Evolutionary conservation across 2,113 vertebrate species (phyloP), one percentile per base, ranked within the genome.

Genomic region (Zosterops japonicus): DNA sequence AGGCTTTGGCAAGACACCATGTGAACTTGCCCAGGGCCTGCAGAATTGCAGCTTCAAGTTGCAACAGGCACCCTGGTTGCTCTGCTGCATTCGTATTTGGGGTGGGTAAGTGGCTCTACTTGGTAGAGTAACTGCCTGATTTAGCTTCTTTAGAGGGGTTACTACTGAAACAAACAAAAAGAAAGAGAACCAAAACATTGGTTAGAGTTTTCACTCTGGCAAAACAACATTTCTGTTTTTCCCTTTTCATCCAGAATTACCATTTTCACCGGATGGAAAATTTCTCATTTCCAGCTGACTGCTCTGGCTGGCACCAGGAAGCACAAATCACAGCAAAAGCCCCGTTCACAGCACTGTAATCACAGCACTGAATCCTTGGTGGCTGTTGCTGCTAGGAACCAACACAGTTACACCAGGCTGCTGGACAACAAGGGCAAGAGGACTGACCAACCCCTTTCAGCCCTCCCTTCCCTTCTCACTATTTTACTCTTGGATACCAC

Each of bases 51-150:
- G 9, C 64, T 69, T 35, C 6, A 47, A 19, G 56, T 16, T 78
- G 41, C 70, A 76, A 20, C 10, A 63, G 28, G 42, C n/a, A 65
- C 8, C n/a, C 52, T 61, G 39, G 11, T 46, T 49, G 29, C 33
- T 77, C 49, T 77, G 50, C 64, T 72, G 49, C 57, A 13, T 39
- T 68, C 0, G 0, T 27, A 4, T n/a, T 20, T 55, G 39, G 49
- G 31, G 18, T 22, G 27, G 49, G 31, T 19, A 42, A 46, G 18
- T 25, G 47, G 19, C 14, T 91, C 63, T 57, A 31, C 67, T 28
- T 13, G 33, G 63, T 36, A 71, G 1, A 75, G 14, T 52, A 76
- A 67, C 35, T 28, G 29, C 61, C 20, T 2, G 0, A 11, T 29
- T 31, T 25, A 88, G 70, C 28, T 39, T 80, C 57, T 59, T 46